These are phyloP conservation scores for Dolichotis patagonum DNA, from an alignment of 2,113 vertebrate genomes.

Conservation along the genomic window DNA sequence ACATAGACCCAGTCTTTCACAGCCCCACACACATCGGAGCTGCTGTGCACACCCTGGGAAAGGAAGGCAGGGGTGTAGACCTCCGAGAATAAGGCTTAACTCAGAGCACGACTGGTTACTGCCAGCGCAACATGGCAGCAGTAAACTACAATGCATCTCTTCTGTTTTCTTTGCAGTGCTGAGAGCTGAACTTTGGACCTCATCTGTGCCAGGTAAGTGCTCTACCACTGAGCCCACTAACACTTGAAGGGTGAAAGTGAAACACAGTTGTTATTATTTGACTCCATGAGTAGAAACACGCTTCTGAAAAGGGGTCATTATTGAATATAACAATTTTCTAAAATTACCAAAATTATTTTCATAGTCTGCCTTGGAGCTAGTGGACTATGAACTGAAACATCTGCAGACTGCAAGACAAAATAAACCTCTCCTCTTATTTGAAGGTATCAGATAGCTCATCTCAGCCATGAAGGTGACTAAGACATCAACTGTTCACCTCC, in stretches of 20 bases:
- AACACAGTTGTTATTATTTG: neutral
- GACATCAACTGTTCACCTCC: neutral
- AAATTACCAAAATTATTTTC: neutral
- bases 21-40: neutral
- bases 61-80: neutral
- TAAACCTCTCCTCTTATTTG: neutral
- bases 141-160: neutral
- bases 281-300: neutral
- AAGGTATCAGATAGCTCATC: neutral
- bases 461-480: neutral
- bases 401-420: neutral
- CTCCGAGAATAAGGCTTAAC: neutral
- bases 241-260: neutral
- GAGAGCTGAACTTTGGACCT: too few relatives aligned
- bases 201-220: neutral
- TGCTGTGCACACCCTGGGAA: neutral
- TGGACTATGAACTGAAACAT: neutral
- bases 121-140: neutral
- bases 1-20: neutral
- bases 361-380: neutral
- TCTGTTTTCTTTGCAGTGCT: neutral
- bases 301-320: neutral
- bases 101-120: neutral
- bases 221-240: neutral
- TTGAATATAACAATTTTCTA: slow-evolving; percentile 11